Base-by-base conservation (phyloP, 2,113 vertebrate genomes). In the Meles meles region DNA sequence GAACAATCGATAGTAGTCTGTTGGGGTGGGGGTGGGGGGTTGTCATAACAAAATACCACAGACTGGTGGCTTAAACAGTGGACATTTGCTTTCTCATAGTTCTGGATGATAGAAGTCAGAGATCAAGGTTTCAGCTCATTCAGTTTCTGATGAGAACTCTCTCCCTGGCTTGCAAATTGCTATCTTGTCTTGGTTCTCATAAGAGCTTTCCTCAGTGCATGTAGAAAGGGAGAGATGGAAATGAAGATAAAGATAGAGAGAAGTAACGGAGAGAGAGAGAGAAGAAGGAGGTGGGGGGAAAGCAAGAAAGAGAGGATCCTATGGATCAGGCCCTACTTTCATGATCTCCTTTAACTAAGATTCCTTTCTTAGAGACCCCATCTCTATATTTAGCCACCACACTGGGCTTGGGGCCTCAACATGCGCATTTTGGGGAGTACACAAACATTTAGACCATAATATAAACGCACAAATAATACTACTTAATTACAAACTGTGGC, bases 381-480 rank as follows among this genome's bases (percentile, higher is more conserved):
- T 55, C 55, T 93, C 37, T 76, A 82, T 69, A 74, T 23, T 67
- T 0, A 72, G 25, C 42, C 55, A 25, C n/a, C 4, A 69, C 17
- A 37, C 42, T 63, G 21, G 15, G 34, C 1, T 44, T 82, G 67
- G 34, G 57, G 4, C 14, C 74, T 95, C 37, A 85, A 61, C 14
- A n/a, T 76, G n/a, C 2, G 23, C n/a, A 29, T 20, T 14, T 25
- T 52, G 31, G 3, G 2, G 13, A 8, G 47, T 31, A 11, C 1
- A 39, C 23, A 81, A 47, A 52, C 29, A 57, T 88, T 80, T n/a
- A 52, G 12, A 61, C 18, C 23, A 37, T 9, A 81, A 20, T 21
- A 65, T 5, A 79, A 77, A 72, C 3, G 69, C 11, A 67, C 21
- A 86, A 31, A 61, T 77, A 61, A 94, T 90, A 39, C 49, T 90